phyloP scores from a whole-genome alignment of 2,113 vertebrate species.

The Hirundichthys speculiger region DNA sequence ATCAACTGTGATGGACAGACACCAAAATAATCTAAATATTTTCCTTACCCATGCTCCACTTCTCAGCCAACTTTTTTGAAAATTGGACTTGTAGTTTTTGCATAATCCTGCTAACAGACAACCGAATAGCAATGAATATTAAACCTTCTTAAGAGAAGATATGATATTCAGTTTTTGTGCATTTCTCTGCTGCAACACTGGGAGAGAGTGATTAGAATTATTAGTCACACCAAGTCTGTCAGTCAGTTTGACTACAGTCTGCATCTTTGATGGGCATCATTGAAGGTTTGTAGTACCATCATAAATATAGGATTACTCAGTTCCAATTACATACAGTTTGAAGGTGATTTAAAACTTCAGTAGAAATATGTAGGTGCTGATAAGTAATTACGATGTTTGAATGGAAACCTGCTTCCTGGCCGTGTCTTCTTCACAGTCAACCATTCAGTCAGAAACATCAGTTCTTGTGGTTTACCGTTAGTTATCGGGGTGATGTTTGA shows the following conservation, averaged over 20 bases:
- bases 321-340: constrained; percentile 12
- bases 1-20: too few relatives aligned
- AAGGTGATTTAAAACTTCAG: constrained; percentile 27
- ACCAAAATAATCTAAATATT: too few relatives aligned
- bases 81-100: too few relatives aligned
- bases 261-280: constrained; percentile 27
- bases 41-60: too few relatives aligned
- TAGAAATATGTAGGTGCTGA: constrained; percentile 15
- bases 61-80: too few relatives aligned
- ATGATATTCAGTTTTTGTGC: too few relatives aligned
- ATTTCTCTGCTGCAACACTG: constrained; percentile 3
- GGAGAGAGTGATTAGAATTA: constrained; percentile 24
- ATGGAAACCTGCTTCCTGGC: constrained; percentile 9
- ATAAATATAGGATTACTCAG: constrained; percentile 5
- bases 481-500: too few relatives aligned
- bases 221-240: constrained; percentile 39
- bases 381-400: constrained; percentile 24
- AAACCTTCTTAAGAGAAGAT: too few relatives aligned
- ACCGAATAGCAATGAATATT: too few relatives aligned
- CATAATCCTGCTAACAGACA: too few relatives aligned
- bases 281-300: constrained; percentile 11
- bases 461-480: too few relatives aligned
- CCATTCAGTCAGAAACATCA: background rate
- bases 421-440: too few relatives aligned
- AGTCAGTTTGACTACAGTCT: constrained; percentile 35